Base-by-base conservation (phyloP, 2,113 vertebrate genomes). In the Halichoerus grypus region DNA sequence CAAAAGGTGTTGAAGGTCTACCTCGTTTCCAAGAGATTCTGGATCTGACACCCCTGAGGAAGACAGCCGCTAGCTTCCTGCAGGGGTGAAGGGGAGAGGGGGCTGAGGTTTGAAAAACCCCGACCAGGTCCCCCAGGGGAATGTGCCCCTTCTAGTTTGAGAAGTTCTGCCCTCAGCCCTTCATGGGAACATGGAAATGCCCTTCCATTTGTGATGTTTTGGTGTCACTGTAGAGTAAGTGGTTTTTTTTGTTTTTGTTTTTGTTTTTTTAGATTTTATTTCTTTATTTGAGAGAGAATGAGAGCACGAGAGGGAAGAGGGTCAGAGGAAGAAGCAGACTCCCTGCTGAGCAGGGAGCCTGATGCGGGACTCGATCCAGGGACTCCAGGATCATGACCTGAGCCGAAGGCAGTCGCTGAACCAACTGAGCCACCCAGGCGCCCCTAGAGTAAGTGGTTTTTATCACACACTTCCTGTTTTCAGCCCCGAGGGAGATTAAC, bases 41-140 rank as follows among this genome's bases (percentile, higher is more conserved):
- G 1, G 0, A 26, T 31, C 19, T 12, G 49, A 31, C 15, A 4
- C 13, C 2, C 7, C 24, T 22, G 24, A 76, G 46, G 24, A 42
- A 22, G n/a, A 57, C 1, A 14, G 6, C 1, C 0, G 1, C 33
- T 0, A 31, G 74, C 2, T 42, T 90, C 83, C 59, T 15, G 53
- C 14, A 3, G 72, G 15, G 7, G 18, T 1, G 3, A 28, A 4
- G 1, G 7, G 31, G 57, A 57, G 11, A 42, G 31, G 49, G 12
- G 2, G 11, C 3, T 1, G 33, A 9, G 1, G 39, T 61, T 21
- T n/a, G 33, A 46, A n/a, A 22, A 22, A 55, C 24, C 61, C 10
- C 6, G 1, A 19, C 74, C 71, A 39, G 5, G 3, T 16, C 7
- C 53, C 42, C 77, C 57, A 13, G 7, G 33, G 39, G 28, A 67